Evolutionary conservation across 1,140 invertebrate genomes (phyloP), one percentile per base, ranked within the genome.

Genomic region (Drosophila bocki): DNA sequence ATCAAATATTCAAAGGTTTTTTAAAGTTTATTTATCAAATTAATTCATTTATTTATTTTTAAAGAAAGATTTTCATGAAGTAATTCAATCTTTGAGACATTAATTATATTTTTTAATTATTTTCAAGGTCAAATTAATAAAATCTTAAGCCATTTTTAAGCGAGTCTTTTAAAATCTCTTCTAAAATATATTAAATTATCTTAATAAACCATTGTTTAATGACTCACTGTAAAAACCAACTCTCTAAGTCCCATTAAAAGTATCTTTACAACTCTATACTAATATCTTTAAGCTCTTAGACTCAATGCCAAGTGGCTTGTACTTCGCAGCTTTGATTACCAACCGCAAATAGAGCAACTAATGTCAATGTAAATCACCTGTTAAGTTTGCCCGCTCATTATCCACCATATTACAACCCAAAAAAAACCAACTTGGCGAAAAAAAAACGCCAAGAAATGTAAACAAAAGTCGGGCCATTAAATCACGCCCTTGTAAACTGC

Each of bases 401-500:
- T 32, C 15, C 53, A n/a, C 33, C 6, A 54, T 58, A 76, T 60
- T 68, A 77, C 37, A 54, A 11, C 56, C 63, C 5, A 37, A 76
- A 67, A 11, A 50, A n/a, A 11, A 12, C 19, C 1, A 51, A 11
- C 9, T 15, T 3, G 17, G 56, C 29, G 42, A 32, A 64, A 41
- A 48, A 48, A 74, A 75, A 60, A 47, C 39, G 32, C 8, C 19
- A 60, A 59, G 50, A 75, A 51, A 51, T 53, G 56, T 56, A 60
- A 78, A 78, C 53, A 64, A 58, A 26, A 39, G 53, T 59, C 39
- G 74, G 47, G 32, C 57, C 75, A 86, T 85, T 86, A 86, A 86
- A 75, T 78, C 74, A 65, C 80, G 83, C 83, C 83, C 83, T 87
- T 88, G 80, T 76, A 48, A 69, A 69, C 45, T 58, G 63, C 35